phyloP scores from a whole-genome alignment of 2,797 vertebrate genomes.

The Chromobotia macracanthus region DNA sequence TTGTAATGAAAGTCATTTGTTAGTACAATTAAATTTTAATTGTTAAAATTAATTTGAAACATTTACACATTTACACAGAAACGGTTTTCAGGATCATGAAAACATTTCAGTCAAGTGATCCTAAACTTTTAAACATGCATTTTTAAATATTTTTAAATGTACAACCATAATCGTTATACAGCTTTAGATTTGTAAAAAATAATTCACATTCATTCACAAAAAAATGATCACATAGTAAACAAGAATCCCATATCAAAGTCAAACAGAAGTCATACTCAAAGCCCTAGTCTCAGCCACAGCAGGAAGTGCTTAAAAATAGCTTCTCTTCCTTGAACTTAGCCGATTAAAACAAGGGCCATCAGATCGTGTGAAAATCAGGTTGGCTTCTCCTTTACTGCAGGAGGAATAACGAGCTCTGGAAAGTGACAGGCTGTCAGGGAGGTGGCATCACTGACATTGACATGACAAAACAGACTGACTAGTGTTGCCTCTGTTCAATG shows the following conservation, averaged over 20 bases:
- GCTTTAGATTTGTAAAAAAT: background rate
- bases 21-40: too few relatives aligned
- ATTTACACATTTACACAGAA: too few relatives aligned
- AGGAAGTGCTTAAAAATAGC: constrained; percentile 45
- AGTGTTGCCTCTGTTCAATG: constrained; percentile 62
- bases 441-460: constrained; percentile 61
- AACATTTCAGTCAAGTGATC: too few relatives aligned
- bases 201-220: background rate
- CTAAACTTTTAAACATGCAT: too few relatives aligned
- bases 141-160: too few relatives aligned
- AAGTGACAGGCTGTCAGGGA: constrained; percentile 67
- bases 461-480: constrained; percentile 62
- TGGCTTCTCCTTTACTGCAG: constrained; percentile 57
- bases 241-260: constrained; percentile 47
- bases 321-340: constrained; percentile 51
- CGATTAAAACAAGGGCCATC: constrained; percentile 64
- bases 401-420: constrained; percentile 57
- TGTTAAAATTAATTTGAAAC: too few relatives aligned
- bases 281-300: background rate
- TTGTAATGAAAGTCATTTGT: too few relatives aligned
- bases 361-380: constrained; percentile 60
- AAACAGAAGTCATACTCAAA: constrained; percentile 51
- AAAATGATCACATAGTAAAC: background rate
- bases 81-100: too few relatives aligned
- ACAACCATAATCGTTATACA: too few relatives aligned